Percentiles rank a stretch among this genome's conserved stretches.
Conservation (phyloP, 2,113 vertebrate species). For the Pterocles gutturalis region DNA sequence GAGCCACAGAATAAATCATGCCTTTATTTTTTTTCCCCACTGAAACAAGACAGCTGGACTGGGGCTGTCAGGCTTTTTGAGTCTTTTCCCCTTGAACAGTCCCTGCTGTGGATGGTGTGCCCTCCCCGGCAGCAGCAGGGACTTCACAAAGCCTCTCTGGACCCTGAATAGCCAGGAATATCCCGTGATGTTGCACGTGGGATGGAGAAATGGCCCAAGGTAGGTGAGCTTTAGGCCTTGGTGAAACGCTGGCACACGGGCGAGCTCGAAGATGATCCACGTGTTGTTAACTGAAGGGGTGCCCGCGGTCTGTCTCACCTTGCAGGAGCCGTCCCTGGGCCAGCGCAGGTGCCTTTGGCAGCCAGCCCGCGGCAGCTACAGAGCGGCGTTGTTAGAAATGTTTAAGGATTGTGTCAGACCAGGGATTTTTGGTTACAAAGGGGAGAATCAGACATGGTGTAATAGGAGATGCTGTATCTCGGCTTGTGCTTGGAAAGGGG, state of each 20-base stretch:
- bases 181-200: background rate
- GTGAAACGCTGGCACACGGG: rapidly evolving
- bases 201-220: background rate
- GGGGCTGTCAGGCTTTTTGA: background rate
- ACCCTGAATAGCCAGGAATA: background rate
- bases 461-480: background rate
- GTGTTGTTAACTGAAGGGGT: rapidly evolving
- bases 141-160: background rate
- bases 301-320: rapidly evolving
- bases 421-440: background rate
- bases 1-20: background rate
- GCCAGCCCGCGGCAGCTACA: rapidly evolving
- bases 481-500: rapidly evolving
- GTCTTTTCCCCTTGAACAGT: background rate
- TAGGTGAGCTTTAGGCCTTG: background rate
- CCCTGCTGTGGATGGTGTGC: rapidly evolving
- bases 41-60: background rate
- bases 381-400: background rate
- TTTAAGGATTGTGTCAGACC: rapidly evolving
- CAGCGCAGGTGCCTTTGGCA: background rate
- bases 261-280: rapidly evolving
- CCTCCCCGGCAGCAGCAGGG: background rate
- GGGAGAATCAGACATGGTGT: rapidly evolving
- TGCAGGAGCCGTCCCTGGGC: rapidly evolving
- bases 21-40: background rate